Conservation (phyloP, 1,140 invertebrate species). For the Drosophila fuyamai region DNA sequence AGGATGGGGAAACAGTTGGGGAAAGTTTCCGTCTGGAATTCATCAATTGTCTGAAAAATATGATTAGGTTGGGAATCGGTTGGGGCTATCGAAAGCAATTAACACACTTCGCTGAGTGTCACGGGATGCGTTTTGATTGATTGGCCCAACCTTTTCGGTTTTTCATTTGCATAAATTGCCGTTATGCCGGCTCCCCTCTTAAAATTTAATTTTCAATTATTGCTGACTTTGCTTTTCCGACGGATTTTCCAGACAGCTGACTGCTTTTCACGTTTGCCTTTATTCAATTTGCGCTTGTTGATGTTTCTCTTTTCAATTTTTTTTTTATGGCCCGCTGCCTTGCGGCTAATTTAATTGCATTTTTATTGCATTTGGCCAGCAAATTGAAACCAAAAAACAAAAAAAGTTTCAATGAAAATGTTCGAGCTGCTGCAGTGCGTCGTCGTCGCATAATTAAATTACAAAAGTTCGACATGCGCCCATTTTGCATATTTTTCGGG, state of each 20-base stretch:
- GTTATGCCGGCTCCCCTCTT: constrained; percentile 12
- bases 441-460: constrained; percentile 57
- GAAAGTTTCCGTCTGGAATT: constrained; percentile 7
- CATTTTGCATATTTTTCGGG: constrained; percentile 28
- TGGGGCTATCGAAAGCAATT: constrained; percentile 55
- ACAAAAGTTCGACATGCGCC: constrained; percentile 21
- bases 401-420: constrained; percentile 16
- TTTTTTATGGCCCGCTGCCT: constrained; percentile 58
- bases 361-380: constrained; percentile 72
- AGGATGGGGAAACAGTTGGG: constrained; percentile 11
- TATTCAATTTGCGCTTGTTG: constrained; percentile 65
- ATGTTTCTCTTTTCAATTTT: constrained; percentile 39
- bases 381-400: constrained; percentile 33
- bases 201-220: constrained; percentile 79
- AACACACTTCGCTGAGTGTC: constrained; percentile 53
- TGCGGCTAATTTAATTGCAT: constrained; percentile 80
- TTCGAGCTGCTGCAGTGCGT: constrained; percentile 27
- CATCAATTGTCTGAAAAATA: constrained; percentile 22
- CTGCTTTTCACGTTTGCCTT: constrained; percentile 41
- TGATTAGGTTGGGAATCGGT: constrained; percentile 30
- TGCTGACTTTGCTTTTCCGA: constrained; percentile 49
- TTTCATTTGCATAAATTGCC: constrained; percentile 73
- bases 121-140: constrained; percentile 60
- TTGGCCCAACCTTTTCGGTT: constrained; percentile 50
- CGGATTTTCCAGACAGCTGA: constrained; percentile 20